These are phyloP conservation scores for Decapterus maruadsi DNA, from an alignment of 2,797 vertebrate species.

Conservation along the genomic window DNA sequence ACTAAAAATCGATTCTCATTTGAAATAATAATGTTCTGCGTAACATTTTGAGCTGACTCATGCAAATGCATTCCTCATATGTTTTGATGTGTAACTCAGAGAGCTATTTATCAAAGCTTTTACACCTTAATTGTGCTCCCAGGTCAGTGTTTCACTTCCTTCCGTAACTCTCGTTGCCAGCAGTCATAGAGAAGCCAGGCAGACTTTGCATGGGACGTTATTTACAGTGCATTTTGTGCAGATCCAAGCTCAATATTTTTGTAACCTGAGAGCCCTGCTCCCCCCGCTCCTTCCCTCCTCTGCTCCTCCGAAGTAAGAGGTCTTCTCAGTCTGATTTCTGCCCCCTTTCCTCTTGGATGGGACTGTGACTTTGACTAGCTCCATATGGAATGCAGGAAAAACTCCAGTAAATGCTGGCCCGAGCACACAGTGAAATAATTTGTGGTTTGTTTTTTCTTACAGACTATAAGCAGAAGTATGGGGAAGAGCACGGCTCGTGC, in stretches of 20 bases:
- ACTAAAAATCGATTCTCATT: slow-evolving; percentile 36
- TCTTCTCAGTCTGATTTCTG: slow-evolving; percentile 69
- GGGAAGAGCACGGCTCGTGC: slow-evolving; percentile 99
- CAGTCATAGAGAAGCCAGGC: slow-evolving; percentile 51
- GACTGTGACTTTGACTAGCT: slow-evolving; percentile 83
- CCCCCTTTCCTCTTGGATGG: slow-evolving; percentile 79
- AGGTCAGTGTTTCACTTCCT: slow-evolving; percentile 74
- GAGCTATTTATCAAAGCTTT: slow-evolving; percentile 61
- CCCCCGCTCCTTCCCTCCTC: slow-evolving; percentile 2
- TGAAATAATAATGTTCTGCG: slow-evolving; percentile 18
- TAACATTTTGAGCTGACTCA: slow-evolving; percentile 51
- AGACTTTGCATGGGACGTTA: slow-evolving; percentile 55
- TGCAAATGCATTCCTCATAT: slow-evolving; percentile 43
- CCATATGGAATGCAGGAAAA: slow-evolving; percentile 87
- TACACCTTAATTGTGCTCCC: slow-evolving; percentile 58
- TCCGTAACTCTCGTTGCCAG: slow-evolving; percentile 63
- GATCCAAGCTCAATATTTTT: slow-evolving; percentile 86
- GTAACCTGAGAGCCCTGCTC: slow-evolving; percentile 75
- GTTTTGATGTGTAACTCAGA: slow-evolving; percentile 61
- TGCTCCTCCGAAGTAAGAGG: slow-evolving; percentile 58
- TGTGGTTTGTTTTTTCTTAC: slow-evolving; percentile 84
- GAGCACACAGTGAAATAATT: slow-evolving; percentile 83
- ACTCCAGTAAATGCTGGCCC: slow-evolving; percentile 86
- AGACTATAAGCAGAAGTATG: slow-evolving; percentile 99
- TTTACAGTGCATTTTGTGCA: slow-evolving; percentile 68